Evolutionary conservation across 2,888 invertebrate species (phyloP), one percentile per base, ranked within the genome.

Genomic region (Muscina levida): DNA sequence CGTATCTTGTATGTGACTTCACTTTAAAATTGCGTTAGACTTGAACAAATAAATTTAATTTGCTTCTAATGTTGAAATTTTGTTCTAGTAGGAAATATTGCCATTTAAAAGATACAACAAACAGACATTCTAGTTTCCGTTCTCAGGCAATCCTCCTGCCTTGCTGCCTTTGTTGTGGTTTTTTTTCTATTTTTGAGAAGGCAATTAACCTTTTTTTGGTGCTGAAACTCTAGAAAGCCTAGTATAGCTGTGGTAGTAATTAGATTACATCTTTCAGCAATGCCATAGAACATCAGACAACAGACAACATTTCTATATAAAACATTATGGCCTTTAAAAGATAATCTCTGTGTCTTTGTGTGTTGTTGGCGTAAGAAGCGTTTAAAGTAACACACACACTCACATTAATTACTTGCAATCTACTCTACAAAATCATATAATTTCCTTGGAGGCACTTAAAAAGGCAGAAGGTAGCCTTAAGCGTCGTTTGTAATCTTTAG

Each of bases 141-240:
- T 51, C 8, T n/a, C n/a, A n/a, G n/a, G n/a, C n/a, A n/a, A n/a
- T n/a, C n/a, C n/a, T n/a, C n/a, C n/a, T n/a, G n/a, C n/a, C n/a
- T 24, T 39, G 51, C 48, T 39, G 19, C 2, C 19, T 1, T 44
- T 65, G 17, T 3, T 46, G 26, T 42, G 6, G n/a, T 17, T 31
- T 6, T 17, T 51, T 15, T 53, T 51, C 37, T 46, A 13, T 26
- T 66, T 66, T 53, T 53, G 24, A 53, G 48, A 24, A 44, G 26
- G 66, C 46, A 44, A 48, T 66, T 44, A 46, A 48, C 44, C 46
- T 65, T 65, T 65, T 46, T 66, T 46, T 31, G 24, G 19, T 26
- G 10, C 10, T 46, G 46, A 31, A 31, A 31, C 31, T 31, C 31
- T 31, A 31, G 31, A 31, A 31, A 31, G 31, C 3, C n/a, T n/a